phyloP scores from a whole-genome alignment of 2,113 vertebrate genomes.

The Leptocoma aspasia region DNA sequence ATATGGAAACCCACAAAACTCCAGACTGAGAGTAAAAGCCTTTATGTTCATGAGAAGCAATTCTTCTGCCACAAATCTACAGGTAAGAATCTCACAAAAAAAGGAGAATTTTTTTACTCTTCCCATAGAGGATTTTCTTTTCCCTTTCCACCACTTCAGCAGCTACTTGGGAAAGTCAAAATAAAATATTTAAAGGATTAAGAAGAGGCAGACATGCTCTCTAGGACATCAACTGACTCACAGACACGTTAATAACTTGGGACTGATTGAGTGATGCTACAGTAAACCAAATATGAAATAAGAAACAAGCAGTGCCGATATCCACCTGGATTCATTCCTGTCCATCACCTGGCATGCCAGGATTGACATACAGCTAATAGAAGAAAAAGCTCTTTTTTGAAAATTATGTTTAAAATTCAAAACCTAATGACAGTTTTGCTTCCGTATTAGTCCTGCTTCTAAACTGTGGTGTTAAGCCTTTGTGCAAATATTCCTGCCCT shows the following conservation, averaged over 20 bases:
- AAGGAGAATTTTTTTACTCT: neutral
- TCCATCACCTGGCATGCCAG: neutral
- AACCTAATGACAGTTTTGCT: neutral
- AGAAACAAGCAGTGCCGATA: neutral
- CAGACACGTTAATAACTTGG: neutral
- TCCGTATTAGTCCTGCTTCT: neutral
- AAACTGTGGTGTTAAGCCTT: neutral
- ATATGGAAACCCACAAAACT: neutral
- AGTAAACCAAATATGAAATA: neutral
- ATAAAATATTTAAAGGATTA: conserved; percentile 9
- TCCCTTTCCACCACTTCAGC: neutral
- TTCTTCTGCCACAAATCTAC: neutral
- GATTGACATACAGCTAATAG: neutral
- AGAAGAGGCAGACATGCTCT: neutral
- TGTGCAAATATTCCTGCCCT: neutral
- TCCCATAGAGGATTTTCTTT: neutral
- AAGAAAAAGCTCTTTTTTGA: neutral
- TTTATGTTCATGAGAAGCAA: neutral
- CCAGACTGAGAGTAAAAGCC: neutral
- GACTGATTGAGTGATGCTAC: neutral
- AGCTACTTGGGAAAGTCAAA: neutral
- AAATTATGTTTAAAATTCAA: neutral
- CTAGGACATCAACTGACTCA: neutral
- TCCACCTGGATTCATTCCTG: neutral
- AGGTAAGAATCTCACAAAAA: neutral